Percentiles rank a stretch among this genome's conserved stretches.
These are phyloP conservation scores for Sylvilagus bachmani DNA, from an alignment of 2,113 vertebrate genomes.

Conservation along the genomic window DNA sequence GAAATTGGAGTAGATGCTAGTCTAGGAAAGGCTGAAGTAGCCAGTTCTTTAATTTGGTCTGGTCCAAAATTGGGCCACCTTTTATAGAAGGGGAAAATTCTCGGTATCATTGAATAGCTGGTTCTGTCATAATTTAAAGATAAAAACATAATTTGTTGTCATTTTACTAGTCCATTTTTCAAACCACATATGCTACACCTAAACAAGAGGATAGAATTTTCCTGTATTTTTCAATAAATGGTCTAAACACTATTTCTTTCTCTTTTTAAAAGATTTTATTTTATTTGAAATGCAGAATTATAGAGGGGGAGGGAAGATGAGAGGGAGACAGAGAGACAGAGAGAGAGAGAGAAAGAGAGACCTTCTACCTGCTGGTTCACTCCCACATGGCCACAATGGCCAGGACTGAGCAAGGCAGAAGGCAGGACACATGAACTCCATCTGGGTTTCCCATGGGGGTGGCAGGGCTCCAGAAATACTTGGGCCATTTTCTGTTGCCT, in stretches of 20 bases:
- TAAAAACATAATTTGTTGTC: not conserved
- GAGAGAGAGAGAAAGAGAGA: no score
- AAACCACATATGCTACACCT: not conserved
- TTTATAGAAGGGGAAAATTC: not conserved
- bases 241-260: slow-evolving; percentile 31
- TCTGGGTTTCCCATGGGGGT: no score
- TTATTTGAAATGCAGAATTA: no score
- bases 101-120: not conserved
- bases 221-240: not conserved
- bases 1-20: not conserved
- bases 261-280: no score
- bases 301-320: no score
- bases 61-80: not conserved
- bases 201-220: not conserved
- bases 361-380: no score
- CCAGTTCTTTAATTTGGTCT: not conserved
- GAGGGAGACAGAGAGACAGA: no score
- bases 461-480: no score
- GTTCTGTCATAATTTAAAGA: not conserved
- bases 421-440: no score
- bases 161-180: not conserved
- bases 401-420: no score
- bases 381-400: no score
- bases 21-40: not conserved
- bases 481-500: no score